phyloP scores from a whole-genome alignment of 1,140 invertebrate species.

The Riptortus pedestris region DNA sequence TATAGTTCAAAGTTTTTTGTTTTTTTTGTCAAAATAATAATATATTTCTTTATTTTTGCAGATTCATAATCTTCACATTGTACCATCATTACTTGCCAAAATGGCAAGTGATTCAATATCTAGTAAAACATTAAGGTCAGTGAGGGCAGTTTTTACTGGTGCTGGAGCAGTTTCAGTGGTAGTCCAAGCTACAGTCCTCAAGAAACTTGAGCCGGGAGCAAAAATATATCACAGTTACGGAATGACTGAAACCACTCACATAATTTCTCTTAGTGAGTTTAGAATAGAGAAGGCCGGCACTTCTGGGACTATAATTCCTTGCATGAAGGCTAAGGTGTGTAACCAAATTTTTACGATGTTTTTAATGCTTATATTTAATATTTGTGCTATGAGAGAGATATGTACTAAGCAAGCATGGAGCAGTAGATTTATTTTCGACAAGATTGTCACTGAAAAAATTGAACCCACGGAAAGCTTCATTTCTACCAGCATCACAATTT shows the following conservation, averaged over 20 bases:
- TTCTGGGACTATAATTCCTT: slow-evolving; percentile 52
- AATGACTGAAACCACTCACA: slow-evolving; percentile 56
- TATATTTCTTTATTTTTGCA: not conserved
- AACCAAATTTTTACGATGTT: slow-evolving; percentile 31
- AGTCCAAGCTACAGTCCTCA: not conserved
- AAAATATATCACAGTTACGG: slow-evolving; percentile 45
- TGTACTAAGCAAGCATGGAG: too few relatives aligned
- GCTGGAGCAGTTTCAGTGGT: not conserved
- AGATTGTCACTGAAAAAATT: too few relatives aligned
- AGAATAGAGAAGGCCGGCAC: slow-evolving; percentile 50
- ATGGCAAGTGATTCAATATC: not conserved
- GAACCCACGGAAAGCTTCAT: too few relatives aligned
- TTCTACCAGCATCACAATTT: too few relatives aligned
- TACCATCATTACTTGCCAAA: slow-evolving; percentile 23
- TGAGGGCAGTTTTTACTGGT: slow-evolving; percentile 4
- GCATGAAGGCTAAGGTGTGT: slow-evolving; percentile 51
- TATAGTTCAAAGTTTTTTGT: too few relatives aligned
- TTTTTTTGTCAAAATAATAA: too few relatives aligned
- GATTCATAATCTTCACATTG: slow-evolving; percentile 21
- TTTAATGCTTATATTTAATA: too few relatives aligned
- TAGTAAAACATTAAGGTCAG: not conserved
- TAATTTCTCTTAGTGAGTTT: slow-evolving; percentile 43
- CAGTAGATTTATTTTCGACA: too few relatives aligned
- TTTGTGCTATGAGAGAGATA: too few relatives aligned
- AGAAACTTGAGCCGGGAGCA: slow-evolving; percentile 8